These are phyloP conservation scores for Synaphobranchus kaupii DNA, from an alignment of 2,797 vertebrate genomes.

Conservation along the genomic window DNA sequence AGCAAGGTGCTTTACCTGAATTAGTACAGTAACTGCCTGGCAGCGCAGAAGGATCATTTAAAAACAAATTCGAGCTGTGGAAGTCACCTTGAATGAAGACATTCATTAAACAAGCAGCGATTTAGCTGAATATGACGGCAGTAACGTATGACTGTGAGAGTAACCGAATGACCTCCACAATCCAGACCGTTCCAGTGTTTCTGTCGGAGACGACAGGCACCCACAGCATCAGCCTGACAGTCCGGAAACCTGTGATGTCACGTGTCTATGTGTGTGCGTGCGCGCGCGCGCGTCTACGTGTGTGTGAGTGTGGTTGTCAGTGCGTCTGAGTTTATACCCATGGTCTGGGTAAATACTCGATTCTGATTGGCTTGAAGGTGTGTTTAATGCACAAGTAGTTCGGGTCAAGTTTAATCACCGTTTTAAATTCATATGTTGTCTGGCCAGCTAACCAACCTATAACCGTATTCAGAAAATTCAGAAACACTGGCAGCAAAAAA, in stretches of 20 bases:
- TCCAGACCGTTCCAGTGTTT: background rate
- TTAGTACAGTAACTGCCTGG: background rate
- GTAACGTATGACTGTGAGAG: background rate
- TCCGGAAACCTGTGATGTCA: background rate
- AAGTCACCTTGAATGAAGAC: background rate
- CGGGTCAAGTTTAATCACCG: too few relatives aligned
- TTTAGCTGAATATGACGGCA: background rate
- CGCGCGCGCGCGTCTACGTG: background rate
- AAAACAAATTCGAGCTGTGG: background rate
- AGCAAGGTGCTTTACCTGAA: background rate
- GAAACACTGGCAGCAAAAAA: too few relatives aligned
- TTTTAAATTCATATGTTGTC: too few relatives aligned
- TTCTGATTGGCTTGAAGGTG: too few relatives aligned
- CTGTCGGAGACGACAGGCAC: background rate
- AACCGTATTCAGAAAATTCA: too few relatives aligned
- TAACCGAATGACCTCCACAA: background rate
- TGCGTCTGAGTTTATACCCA: background rate
- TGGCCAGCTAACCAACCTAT: too few relatives aligned
- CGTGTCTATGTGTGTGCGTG: background rate
- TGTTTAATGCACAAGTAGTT: too few relatives aligned
- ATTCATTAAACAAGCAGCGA: background rate
- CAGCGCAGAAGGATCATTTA: background rate
- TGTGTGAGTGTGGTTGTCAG: background rate
- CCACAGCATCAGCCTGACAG: conserved; percentile 11
- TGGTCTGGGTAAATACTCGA: too few relatives aligned